Percentiles rank a stretch among this genome's conserved stretches.
phyloP scores from a whole-genome alignment of 1,140 invertebrate genomes.

The Bombus impatiens region DNA sequence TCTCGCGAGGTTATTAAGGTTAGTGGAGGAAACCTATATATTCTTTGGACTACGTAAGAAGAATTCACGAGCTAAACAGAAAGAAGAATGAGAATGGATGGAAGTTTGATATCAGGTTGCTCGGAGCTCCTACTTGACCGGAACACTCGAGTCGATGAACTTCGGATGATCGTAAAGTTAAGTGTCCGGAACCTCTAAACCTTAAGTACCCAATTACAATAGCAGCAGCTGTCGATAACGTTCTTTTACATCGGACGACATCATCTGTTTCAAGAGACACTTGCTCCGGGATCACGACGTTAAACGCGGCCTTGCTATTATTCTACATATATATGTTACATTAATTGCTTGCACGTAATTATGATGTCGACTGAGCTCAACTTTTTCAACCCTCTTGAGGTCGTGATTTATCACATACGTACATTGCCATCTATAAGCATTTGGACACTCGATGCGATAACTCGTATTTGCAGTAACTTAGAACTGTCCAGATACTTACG shows the following conservation, averaged over 20 bases:
- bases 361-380: not conserved
- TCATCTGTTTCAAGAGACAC: not conserved
- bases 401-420: not conserved
- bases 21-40: not conserved
- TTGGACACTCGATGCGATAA: not conserved
- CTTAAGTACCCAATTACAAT: conserved; percentile 53
- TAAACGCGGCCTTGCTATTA: not conserved
- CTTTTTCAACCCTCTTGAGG: not conserved
- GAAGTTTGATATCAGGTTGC: conserved; percentile 24
- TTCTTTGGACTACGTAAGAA: not conserved
- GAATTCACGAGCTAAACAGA: not conserved
- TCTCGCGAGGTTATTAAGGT: not conserved
- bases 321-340: not conserved
- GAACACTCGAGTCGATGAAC: conserved; percentile 48
- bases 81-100: not conserved
- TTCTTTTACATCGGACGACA: conserved; percentile 17
- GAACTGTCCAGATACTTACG: too few relatives aligned
- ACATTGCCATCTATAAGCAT: not conserved
- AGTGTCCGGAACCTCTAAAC: conserved; percentile 47
- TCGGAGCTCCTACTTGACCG: conserved; percentile 41
- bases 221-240: conserved; percentile 43
- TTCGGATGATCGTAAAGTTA: conserved; percentile 51
- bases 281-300: not conserved
- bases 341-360: not conserved
- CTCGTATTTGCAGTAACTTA: too few relatives aligned